Percentiles rank a stretch among this genome's conserved stretches.
phyloP scores from a whole-genome alignment of 1,140 invertebrate genomes.

The Euborellia annulipes region DNA sequence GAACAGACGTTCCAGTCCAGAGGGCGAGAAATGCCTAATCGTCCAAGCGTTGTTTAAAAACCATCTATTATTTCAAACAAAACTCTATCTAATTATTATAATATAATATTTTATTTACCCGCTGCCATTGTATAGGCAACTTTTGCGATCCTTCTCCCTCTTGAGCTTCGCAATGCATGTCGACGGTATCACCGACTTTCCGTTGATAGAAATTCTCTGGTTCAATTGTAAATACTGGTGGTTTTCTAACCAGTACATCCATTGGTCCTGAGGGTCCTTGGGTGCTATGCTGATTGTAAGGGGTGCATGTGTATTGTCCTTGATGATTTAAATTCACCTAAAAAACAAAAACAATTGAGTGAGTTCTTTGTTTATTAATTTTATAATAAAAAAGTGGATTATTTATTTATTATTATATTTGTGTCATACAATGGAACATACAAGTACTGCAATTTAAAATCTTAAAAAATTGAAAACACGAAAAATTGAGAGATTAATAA shows the following conservation, averaged over 20 bases:
- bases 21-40: no score
- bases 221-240: conserved; percentile 67
- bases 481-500: no score
- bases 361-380: no score
- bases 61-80: no score
- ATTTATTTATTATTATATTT: no score
- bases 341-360: conserved; percentile 9
- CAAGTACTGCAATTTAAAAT: no score
- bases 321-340: conserved; percentile 73
- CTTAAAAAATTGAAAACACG: no score
- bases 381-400: no score
- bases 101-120: conserved; percentile 39
- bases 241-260: conserved; percentile 90
- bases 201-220: conserved; percentile 74
- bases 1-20: no score
- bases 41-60: no score
- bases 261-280: conserved; percentile 83
- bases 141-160: conserved; percentile 82
- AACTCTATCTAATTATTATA: no score
- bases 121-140: conserved; percentile 78
- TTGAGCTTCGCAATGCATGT: conserved; percentile 83
- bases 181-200: conserved; percentile 75
- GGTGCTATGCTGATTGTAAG: conserved; percentile 84
- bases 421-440: no score
- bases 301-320: conserved; percentile 83